A percentile compares a stretch with the other conserved stretches of the same genome.
These are phyloP conservation scores for Chondrilla cf. caribensis DNA, from an alignment of 37 sponge, comb jelly and placozoan genomes.

Conservation along the genomic window DNA sequence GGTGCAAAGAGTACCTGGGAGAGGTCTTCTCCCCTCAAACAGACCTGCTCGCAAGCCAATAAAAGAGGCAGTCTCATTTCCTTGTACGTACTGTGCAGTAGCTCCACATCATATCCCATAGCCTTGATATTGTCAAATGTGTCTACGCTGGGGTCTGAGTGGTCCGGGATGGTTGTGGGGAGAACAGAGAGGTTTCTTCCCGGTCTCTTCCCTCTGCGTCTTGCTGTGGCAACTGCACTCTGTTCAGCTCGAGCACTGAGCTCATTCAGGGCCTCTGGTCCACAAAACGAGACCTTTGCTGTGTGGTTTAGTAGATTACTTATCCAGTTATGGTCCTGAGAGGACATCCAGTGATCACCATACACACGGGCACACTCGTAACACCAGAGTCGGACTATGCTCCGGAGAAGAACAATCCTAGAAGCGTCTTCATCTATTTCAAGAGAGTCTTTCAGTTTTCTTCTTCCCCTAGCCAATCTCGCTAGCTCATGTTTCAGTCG, in stretches of 20 bases:
- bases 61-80: constrained; percentile 11
- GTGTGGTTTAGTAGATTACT: constrained; percentile 53
- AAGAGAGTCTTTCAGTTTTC: constrained; percentile 4
- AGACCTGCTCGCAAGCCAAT: constrained; percentile 49
- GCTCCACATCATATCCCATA: neutral
- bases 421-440: constrained; percentile 5
- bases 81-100: neutral
- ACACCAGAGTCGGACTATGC: constrained; percentile 67
- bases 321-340: constrained; percentile 60
- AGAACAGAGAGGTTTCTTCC: neutral
- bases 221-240: neutral
- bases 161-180: neutral
- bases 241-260: neutral
- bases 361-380: constrained; percentile 71
- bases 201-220: neutral
- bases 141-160: neutral
- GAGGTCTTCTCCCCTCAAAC: constrained; percentile 69
- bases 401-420: constrained; percentile 25
- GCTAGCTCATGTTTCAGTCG: constrained; percentile 6
- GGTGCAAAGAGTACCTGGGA: constrained; percentile 44
- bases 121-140: neutral
- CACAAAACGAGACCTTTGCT: constrained; percentile 72
- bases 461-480: constrained; percentile 2
- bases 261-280: constrained; percentile 4
- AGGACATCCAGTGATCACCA: constrained; percentile 43